Evolutionary conservation across 2,888 invertebrate species (phyloP), one percentile per base, ranked within the genome.

Genomic region (Machimus rusticus): DNA sequence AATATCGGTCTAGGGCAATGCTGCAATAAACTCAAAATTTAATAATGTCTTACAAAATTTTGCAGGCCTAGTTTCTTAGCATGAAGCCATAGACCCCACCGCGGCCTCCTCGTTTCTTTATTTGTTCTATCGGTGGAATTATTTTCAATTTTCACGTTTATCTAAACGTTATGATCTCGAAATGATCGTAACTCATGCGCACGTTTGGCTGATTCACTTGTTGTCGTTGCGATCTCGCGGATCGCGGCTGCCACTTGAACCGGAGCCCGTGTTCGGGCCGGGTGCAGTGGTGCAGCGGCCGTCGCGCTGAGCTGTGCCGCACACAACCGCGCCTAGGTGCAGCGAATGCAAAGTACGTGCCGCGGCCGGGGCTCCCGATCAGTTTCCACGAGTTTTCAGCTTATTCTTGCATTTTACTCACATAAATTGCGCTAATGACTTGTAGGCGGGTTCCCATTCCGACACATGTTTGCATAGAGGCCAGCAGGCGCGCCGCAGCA

Each of bases 401-500:
- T 77, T 46, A 46, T 86, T 86, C 86, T 2, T 37, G 55, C 74
- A 37, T 87, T 88, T 88, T 88, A 87, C 88, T 87, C 87, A 88
- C 88, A 88, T 88, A 88, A 88, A 88, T 88, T 77, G 81, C 86
- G 12, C 87, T 86, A 86, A 86, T 86, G 86, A 86, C 86, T 86
- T 86, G 86, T 86, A 82, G 88, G 86, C 87, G 88, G 87, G 88
- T 81, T 87, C 87, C 77, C 82, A 74, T 87, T 88, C 86, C 81
- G 88, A 88, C 88, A 88, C 86, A 87, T 88, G 87, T 88, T 88
- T 86, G 86, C 76, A 77, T 86, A 77, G 46, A 77, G 55, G 31
- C 34, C 51, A 43, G 81, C 14, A 76, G 51, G 23, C 51, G 19
- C n/a, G n/a, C 43, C 76, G 34, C 51, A 28, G 81, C 12, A 74